Percentiles rank a stretch among this genome's conserved stretches.
These are phyloP conservation scores for Nyctibius bracteatus DNA, from an alignment of 2,113 vertebrate genomes.

Conservation along the genomic window DNA sequence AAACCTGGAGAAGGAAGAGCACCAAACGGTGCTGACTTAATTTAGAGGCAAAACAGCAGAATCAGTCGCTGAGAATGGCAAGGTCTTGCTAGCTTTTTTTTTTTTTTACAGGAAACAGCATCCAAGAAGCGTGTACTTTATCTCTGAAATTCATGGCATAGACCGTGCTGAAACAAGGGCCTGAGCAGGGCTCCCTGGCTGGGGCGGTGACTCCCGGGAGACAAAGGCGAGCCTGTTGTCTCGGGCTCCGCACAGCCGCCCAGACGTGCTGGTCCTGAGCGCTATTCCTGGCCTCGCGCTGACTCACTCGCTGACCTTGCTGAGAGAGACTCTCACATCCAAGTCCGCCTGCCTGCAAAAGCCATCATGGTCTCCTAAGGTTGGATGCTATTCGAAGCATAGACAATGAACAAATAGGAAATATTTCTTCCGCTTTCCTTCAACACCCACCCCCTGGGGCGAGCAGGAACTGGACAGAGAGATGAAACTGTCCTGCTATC, in stretches of 20 bases:
- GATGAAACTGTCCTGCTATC: background rate
- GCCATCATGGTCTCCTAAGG: background rate
- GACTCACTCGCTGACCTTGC: background rate
- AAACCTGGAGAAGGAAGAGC: background rate
- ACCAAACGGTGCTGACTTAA: background rate
- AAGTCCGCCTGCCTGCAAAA: background rate
- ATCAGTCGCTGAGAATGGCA: rapidly evolving
- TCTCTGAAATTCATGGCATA: background rate
- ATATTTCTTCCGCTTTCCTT: background rate
- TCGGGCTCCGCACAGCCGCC: background rate
- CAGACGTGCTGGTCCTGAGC: background rate
- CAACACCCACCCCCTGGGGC: background rate
- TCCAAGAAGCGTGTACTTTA: background rate
- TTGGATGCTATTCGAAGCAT: background rate
- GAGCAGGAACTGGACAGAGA: background rate
- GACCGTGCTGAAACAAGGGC: background rate
- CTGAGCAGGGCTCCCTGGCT: background rate
- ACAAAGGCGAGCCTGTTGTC: slow-evolving; percentile 55
- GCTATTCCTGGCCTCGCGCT: slow-evolving; percentile 10
- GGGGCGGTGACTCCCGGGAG: background rate
- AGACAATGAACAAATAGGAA: background rate
- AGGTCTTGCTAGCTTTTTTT: background rate
- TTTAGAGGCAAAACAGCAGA: background rate
- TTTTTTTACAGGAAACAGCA: background rate
- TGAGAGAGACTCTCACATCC: slow-evolving; percentile 5